A percentile compares a stretch with the other conserved stretches of the same genome.
Conservation (phyloP, 1,140 invertebrate genomes). For the Reticulitermes speratus region DNA sequence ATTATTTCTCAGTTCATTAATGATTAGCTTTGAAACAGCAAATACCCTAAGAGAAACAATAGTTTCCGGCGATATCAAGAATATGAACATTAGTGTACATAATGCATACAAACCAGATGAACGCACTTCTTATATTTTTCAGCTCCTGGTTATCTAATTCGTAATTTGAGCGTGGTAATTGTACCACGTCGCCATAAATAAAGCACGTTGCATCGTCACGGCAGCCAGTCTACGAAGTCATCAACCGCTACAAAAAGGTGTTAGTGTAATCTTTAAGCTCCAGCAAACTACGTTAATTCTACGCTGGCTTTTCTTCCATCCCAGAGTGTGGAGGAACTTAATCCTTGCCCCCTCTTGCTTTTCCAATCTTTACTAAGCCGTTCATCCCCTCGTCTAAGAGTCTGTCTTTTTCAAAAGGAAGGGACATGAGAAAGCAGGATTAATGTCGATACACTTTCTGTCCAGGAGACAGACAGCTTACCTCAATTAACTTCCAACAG, state of each 20-base stretch:
- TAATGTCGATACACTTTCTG: background rate
- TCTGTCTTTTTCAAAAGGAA: background rate
- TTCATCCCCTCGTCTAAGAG: background rate
- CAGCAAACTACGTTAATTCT: background rate
- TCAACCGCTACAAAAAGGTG: background rate
- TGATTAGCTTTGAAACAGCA: no score
- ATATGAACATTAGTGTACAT: no score
- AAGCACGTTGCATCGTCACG: no score
- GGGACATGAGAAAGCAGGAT: background rate
- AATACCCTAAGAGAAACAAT: no score
- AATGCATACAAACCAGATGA: no score
- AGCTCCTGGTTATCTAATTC: no score
- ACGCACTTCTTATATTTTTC: no score
- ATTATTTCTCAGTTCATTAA: no score
- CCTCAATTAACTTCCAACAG: conserved; percentile 4
- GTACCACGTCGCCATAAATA: no score
- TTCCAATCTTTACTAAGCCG: background rate
- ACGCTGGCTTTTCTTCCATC: background rate
- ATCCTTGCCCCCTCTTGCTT: background rate
- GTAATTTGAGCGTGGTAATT: no score
- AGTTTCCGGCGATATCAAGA: no score
- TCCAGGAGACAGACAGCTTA: background rate
- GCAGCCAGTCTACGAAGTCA: no score
- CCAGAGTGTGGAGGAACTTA: background rate
- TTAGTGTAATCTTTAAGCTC: background rate